Conservation (phyloP, 2,113 vertebrate species). For the Calidris pygmaea region DNA sequence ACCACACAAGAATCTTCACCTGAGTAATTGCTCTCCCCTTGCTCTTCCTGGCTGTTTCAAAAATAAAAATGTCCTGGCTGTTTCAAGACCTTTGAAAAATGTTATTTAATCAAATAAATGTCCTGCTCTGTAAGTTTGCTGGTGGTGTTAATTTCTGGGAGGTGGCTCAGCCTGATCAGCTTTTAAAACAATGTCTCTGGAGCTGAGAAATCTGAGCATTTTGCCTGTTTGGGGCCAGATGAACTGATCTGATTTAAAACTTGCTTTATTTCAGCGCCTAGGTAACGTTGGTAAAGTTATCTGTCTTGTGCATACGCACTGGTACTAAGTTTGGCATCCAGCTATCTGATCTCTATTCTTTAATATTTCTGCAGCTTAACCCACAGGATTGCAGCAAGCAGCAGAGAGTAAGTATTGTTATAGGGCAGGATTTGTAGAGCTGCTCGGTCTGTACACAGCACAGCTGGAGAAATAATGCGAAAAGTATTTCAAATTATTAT, state of each 20-base stretch:
- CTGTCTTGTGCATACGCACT: neutral
- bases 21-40: neutral
- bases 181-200: neutral
- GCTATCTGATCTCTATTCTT: neutral
- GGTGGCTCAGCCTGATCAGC: neutral
- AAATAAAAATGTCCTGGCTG: neutral
- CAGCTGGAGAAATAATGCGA: slow-evolving; percentile 13
- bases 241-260: neutral
- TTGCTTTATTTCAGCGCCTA: neutral
- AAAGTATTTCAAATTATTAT: neutral
- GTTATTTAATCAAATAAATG: neutral
- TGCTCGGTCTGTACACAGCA: neutral
- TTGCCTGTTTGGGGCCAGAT: neutral
- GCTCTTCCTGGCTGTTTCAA: neutral
- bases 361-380: neutral
- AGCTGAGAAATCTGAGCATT: neutral
- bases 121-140: neutral
- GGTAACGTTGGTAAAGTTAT: neutral
- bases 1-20: neutral
- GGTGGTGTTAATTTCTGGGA: neutral
- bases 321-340: neutral
- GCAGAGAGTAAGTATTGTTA: neutral
- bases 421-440: neutral
- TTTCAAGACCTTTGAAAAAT: neutral
- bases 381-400: neutral